phyloP scores from a whole-genome alignment of 2,888 invertebrate genomes.

The Fragum sueziense region DNA sequence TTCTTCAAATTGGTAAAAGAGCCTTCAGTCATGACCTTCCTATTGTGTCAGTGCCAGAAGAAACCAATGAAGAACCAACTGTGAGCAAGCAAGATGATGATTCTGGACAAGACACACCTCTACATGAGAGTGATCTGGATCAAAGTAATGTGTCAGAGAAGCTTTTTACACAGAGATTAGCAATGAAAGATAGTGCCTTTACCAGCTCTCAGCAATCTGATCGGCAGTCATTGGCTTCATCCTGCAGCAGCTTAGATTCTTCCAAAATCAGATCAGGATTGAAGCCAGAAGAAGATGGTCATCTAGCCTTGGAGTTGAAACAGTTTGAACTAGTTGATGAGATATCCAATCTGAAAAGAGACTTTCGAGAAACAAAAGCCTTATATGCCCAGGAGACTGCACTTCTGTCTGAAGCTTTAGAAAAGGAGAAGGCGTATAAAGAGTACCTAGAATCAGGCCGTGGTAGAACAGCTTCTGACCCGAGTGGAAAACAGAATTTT shows the following conservation, averaged over 20 bases:
- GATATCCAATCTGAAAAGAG: constrained; percentile 67
- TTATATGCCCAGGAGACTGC: constrained; percentile 74
- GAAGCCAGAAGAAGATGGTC: constrained; percentile 60
- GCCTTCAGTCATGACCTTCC: constrained; percentile 46
- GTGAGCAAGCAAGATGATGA: neutral
- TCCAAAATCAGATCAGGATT: constrained; percentile 53
- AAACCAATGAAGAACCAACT: neutral
- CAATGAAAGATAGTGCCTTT: constrained; percentile 16
- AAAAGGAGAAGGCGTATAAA: constrained; percentile 62
- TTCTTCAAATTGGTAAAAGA: constrained; percentile 26
- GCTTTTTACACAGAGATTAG: constrained; percentile 22
- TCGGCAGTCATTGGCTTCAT: constrained; percentile 16
- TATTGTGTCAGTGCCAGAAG: neutral
- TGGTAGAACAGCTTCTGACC: constrained; percentile 24
- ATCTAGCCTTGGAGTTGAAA: constrained; percentile 65
- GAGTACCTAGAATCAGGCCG: constrained; percentile 35
- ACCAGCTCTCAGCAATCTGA: constrained; percentile 47
- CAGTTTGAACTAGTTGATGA: constrained; percentile 74
- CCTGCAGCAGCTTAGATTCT: constrained; percentile 30
- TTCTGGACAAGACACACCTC: neutral
- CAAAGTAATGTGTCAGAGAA: constrained; percentile 41
- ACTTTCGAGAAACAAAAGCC: constrained; percentile 72
- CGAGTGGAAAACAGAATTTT: constrained; percentile 32
- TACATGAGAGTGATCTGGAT: constrained; percentile 27
- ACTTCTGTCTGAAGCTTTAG: constrained; percentile 71